Evolutionary conservation across 2,797 vertebrate species (phyloP).

Genomic region (Jordanella pulchra): DNA sequence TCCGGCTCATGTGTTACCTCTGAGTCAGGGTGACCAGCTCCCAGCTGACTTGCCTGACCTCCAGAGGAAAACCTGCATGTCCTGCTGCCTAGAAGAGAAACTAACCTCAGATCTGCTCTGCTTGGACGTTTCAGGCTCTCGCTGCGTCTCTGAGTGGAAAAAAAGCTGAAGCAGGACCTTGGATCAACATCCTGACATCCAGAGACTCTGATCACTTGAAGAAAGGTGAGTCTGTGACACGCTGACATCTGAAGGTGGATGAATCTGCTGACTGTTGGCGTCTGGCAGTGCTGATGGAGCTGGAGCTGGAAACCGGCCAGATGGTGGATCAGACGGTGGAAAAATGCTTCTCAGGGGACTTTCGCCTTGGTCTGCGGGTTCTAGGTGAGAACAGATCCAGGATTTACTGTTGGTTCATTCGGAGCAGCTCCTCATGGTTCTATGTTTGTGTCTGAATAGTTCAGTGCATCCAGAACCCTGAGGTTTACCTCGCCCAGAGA

Average conservation of each 20-base stretch:
- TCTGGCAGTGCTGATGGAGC: constrained; percentile 63
- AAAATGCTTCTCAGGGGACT: constrained; percentile 69
- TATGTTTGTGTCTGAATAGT: constrained; percentile 51
- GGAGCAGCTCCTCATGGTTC: background rate
- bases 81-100: no score
- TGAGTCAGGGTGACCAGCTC: background rate
- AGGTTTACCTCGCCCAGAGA: constrained; percentile 68
- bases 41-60: no score
- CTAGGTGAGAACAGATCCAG: constrained; percentile 53
- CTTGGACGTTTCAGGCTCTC: constrained; percentile 43
- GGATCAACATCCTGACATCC: constrained; percentile 74
- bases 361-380: constrained; percentile 65
- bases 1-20: background rate
- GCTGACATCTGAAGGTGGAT: background rate
- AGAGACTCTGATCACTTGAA: constrained; percentile 67
- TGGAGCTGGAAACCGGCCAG: constrained; percentile 62
- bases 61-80: no score
- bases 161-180: constrained; percentile 59
- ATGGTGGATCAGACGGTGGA: constrained; percentile 55
- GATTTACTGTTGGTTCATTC: background rate
- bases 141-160: constrained; percentile 61
- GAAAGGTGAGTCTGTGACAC: constrained; percentile 44
- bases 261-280: background rate
- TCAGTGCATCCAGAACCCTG: constrained; percentile 63
- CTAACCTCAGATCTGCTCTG: background rate